Evolutionary conservation across 2,888 invertebrate genomes (phyloP), one percentile per base, ranked within the genome.

Genomic region (Zhuqinia jingwanae): DNA sequence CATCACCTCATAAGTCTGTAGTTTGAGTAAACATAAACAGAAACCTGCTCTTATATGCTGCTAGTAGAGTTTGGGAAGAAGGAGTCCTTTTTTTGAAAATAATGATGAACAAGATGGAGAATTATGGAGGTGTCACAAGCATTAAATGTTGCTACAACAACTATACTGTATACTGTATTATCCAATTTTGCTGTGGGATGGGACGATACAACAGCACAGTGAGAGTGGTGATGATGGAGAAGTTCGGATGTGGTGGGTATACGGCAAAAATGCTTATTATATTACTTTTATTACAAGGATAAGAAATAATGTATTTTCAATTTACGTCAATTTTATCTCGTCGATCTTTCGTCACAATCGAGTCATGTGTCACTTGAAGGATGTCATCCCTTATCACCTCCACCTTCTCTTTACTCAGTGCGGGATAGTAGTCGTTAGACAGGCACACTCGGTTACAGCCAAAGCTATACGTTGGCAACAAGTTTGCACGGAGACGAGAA

Each of bases 251-350:
- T n/a, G n/a, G n/a, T n/a, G n/a, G n/a, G n/a, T n/a, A n/a, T n/a
- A n/a, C n/a, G n/a, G n/a, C n/a, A n/a, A n/a, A n/a, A n/a, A n/a
- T n/a, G n/a, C n/a, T n/a, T n/a, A n/a, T 25, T 15, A 60, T 58
- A 15, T 25, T 27, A 60, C 13, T 27, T n/a, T 27, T 60, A 15
- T 13, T 1, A 60, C 1, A 10, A 27, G 3, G 27, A 27, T 1
- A 30, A n/a, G 20, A n/a, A 65, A 45, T 25, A 70, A 60, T 15
- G 76, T 70, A 73, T 82, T 82, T 47, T 75, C 63, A 70, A 70
- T 79, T 79, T 86, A 89, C 89, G 50, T 89, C 89, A 50, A 87
- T 27, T 76, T 88, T 87, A 30, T 83, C 78, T 53, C 68, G 22
- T 76, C 85, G 53, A 73, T 85, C 85, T 78, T 78, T 53, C 36